Percentiles rank a stretch among this genome's conserved stretches.
phyloP scores from a whole-genome alignment of 2,888 invertebrate species.

The Neoscelio sp. region DNA sequence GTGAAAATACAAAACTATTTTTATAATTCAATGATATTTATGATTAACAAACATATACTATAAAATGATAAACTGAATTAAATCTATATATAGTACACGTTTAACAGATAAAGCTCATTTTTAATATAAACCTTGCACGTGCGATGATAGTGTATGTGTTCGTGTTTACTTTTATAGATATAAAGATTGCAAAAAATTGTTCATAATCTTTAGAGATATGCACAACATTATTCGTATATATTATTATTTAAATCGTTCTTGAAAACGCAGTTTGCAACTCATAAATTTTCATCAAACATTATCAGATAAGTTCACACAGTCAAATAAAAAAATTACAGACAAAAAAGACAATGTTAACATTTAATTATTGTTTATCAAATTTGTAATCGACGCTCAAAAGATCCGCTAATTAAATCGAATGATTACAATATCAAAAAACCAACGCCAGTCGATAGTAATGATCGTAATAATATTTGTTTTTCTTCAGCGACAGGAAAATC shows the following conservation, averaged over 20 bases:
- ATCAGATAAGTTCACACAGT: constrained; percentile 50
- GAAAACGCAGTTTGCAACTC: constrained; percentile 59
- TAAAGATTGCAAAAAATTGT: constrained; percentile 58
- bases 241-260: constrained; percentile 63
- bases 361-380: constrained; percentile 41
- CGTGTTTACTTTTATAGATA: constrained; percentile 58
- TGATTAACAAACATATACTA: constrained; percentile 57
- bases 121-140: constrained; percentile 62
- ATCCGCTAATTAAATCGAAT: constrained; percentile 27
- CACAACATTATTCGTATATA: constrained; percentile 60
- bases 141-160: constrained; percentile 53
- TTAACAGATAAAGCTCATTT: constrained; percentile 62
- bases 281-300: constrained; percentile 57
- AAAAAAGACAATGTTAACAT: constrained; percentile 34
- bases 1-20: constrained; percentile 38
- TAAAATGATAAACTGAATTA: constrained; percentile 58
- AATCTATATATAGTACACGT: constrained; percentile 51
- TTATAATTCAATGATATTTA: constrained; percentile 57
- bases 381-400: constrained; percentile 20
- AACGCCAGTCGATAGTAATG: too few relatives aligned
- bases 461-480: too few relatives aligned
- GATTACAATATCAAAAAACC: constrained; percentile 24
- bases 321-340: constrained; percentile 46
- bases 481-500: too few relatives aligned
- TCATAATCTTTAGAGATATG: constrained; percentile 62